A percentile compares a stretch with the other conserved stretches of the same genome.
Evolutionary conservation across 2,113 vertebrate genomes (phyloP).

Genomic region (Bagarius yarrelli): DNA sequence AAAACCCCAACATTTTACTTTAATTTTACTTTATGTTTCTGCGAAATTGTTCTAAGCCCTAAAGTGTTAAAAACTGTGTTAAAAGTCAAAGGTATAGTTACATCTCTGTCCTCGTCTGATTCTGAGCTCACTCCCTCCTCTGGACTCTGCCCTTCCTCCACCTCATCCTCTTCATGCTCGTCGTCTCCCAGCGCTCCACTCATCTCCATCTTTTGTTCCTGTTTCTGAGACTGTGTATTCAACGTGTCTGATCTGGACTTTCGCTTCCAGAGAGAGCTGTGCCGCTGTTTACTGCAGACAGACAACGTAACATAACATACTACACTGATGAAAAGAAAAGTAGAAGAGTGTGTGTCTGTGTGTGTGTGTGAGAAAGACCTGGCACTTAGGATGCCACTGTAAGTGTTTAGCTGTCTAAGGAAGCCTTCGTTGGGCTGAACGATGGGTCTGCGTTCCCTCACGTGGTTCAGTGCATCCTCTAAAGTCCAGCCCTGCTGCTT

Average conservation of each 20-base stretch:
- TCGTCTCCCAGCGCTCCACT: constrained; percentile 42
- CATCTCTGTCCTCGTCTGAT: constrained; percentile 53
- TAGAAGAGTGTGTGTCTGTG: neutral
- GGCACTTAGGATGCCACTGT: constrained; percentile 87
- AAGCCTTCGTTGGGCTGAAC: constrained; percentile 89
- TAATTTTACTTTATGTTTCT: too few species aligned
- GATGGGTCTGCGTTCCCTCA: constrained; percentile 77
- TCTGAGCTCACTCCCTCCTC: constrained; percentile 51
- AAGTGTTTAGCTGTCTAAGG: constrained; percentile 88
- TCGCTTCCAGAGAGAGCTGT: constrained; percentile 74
- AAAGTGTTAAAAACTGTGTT: neutral
- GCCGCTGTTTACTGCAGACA: constrained; percentile 71
- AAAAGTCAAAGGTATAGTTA: constrained; percentile 23
- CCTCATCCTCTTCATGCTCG: constrained; percentile 42
- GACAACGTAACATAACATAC: neutral
- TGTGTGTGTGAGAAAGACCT: constrained; percentile 68
- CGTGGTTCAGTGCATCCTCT: constrained; percentile 75
- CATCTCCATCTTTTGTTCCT: constrained; percentile 14
- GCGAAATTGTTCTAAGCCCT: neutral
- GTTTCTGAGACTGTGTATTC: constrained; percentile 27
- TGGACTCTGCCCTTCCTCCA: constrained; percentile 39
- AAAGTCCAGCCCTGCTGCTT: constrained; percentile 85
- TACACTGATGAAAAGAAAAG: neutral
- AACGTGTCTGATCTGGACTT: constrained; percentile 66
- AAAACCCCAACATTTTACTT: too few species aligned